phyloP scores from a whole-genome alignment of 2,888 invertebrate genomes.

The Trilocha varians region DNA sequence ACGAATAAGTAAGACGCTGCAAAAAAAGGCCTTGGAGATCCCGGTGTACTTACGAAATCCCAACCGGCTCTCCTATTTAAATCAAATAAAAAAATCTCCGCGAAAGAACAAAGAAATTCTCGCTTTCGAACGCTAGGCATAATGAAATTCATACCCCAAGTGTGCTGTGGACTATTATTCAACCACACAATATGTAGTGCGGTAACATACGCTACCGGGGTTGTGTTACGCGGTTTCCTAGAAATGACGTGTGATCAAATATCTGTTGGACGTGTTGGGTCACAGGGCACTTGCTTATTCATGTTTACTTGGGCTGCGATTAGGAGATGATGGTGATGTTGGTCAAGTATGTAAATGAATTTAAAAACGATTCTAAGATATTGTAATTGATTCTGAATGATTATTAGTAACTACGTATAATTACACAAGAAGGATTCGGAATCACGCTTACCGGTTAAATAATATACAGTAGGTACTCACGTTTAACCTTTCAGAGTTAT shows the following conservation, averaged over 20 bases:
- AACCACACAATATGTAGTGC: slow-evolving; percentile 64
- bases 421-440: too few relatives aligned
- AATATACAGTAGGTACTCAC: too few relatives aligned
- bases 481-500: too few relatives aligned
- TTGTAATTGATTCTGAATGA: too few relatives aligned
- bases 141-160: slow-evolving; percentile 68
- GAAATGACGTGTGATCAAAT: neutral
- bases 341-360: too few relatives aligned
- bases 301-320: too few relatives aligned
- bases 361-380: too few relatives aligned
- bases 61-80: slow-evolving; percentile 24
- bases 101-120: slow-evolving; percentile 50
- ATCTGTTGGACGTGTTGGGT: too few relatives aligned
- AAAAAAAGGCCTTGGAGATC: neutral
- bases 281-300: too few relatives aligned
- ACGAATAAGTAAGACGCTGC: neutral
- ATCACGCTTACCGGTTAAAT: too few relatives aligned
- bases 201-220: slow-evolving; percentile 54
- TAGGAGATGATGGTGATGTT: too few relatives aligned
- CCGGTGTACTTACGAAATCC: neutral
- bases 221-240: neutral
- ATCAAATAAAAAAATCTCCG: slow-evolving; percentile 43
- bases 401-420: too few relatives aligned
- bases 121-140: slow-evolving; percentile 54
- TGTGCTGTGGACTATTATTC: slow-evolving; percentile 65